Evolutionary conservation across 2,888 invertebrate species (phyloP), one percentile per base, ranked within the genome.

Genomic region (Fragum sueziense): DNA sequence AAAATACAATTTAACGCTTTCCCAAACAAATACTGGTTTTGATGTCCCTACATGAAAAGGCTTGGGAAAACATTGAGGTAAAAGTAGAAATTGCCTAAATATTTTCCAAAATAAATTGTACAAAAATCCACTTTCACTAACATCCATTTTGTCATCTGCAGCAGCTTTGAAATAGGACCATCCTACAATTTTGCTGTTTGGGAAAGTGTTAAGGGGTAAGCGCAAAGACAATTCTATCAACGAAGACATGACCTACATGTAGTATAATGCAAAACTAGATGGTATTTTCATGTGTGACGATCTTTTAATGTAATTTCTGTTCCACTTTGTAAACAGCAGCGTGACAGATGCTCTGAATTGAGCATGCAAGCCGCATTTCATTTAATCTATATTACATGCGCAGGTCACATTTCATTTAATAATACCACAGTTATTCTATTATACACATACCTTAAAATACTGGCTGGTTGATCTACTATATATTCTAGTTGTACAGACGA

Each of bases 401-500:
- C 20, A 25, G 25, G 6, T 29, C 9, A 7, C 59, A 59, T 14
- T 9, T 25, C 7, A 6, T 7, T 59, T 59, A 59, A 27, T 27
- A 9, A 7, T 9, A 3, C 29, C 9, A 9, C 29, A 3, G 29
- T 6, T 20, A 59, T 27, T 9, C 27, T 25, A 7, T 59, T 20
- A 27, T 27, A 61, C n/a, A 7, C 11, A 1, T 65, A 65, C 65
- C 65, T 11, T 65, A 65, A 41, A 0, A 65, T 0, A 85, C 89
- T 88, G 67, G 84, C 84, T 20, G 85, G 69, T 47, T 83, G 68
- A 11, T 83, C 80, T 7, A 90, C 84, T 22, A 83, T 82, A 62
- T 85, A 85, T 41, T 90, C 90, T 41, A 90, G 70, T 59, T 88
- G 88, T 25, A 89, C 69, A 0, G 88, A 82, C 0, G 90, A 90